A percentile compares a stretch with the other conserved stretches of the same genome.
Evolutionary conservation across 2,888 invertebrate species (phyloP).

Genomic region (Arrhopalites spinosus): DNA sequence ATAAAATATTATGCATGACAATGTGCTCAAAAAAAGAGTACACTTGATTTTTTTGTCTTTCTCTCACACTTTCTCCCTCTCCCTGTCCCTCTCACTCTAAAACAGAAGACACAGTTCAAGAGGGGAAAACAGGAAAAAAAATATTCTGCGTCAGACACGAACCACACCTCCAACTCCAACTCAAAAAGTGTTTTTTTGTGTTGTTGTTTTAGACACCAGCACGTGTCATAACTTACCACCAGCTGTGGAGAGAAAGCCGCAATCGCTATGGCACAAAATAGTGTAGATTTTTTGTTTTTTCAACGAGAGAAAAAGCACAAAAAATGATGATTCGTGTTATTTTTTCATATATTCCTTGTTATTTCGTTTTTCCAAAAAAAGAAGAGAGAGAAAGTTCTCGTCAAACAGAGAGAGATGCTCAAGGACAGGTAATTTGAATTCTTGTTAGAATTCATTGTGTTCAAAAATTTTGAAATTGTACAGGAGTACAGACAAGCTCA

Average conservation of each 20-base stretch:
- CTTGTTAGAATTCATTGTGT: no score
- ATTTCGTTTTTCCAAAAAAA: background rate
- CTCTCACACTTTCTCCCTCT: background rate
- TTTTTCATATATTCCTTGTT: no score
- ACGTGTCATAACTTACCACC: constrained; percentile 19
- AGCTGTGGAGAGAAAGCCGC: constrained; percentile 13
- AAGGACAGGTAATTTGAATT: no score
- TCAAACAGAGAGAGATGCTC: no score
- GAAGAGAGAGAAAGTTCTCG: background rate
- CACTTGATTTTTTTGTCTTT: no score
- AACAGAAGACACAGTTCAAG: background rate
- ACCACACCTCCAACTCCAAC: background rate
- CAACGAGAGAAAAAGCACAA: no score
- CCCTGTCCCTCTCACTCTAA: background rate
- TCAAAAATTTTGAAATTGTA: no score
- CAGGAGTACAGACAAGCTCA: no score
- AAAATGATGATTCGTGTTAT: no score
- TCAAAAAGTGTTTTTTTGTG: background rate
- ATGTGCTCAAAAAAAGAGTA: no score
- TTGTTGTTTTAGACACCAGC: background rate
- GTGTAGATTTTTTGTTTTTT: no score
- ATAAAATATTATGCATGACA: constrained; percentile 24
- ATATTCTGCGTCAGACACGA: background rate
- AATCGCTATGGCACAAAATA: no score
- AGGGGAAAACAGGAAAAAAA: background rate